Percentiles rank a stretch among this genome's conserved stretches.
These are phyloP conservation scores for Eupithecia insigniata DNA, from an alignment of 2,888 invertebrate species.

Conservation along the genomic window DNA sequence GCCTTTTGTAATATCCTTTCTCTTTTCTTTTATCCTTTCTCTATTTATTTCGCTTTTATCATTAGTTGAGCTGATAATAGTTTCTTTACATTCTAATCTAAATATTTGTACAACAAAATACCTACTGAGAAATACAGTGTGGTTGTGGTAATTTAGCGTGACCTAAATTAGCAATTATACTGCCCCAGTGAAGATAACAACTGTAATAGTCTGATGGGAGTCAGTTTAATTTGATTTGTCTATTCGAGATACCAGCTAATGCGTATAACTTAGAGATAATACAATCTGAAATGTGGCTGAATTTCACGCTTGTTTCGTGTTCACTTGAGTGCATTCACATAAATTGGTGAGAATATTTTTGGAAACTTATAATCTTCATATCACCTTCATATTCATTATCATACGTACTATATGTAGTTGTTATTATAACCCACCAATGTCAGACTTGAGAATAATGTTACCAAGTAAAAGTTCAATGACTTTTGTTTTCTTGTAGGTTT, in stretches of 20 bases:
- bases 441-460: slow-evolving; percentile 25
- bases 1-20: slow-evolving; percentile 21
- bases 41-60: background rate
- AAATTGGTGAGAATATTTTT: slow-evolving; percentile 15
- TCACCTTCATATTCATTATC: slow-evolving; percentile 6
- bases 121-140: slow-evolving; percentile 1
- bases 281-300: background rate
- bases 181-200: slow-evolving; percentile 25
- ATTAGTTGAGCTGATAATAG: slow-evolving; percentile 1
- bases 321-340: slow-evolving; percentile 6
- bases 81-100: background rate
- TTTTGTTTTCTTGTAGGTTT: slow-evolving; percentile 25
- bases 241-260: slow-evolving; percentile 19
- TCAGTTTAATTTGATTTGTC: slow-evolving; percentile 23
- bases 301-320: slow-evolving; percentile 1
- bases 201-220: slow-evolving; percentile 19
- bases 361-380: slow-evolving; percentile 9
- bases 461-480: slow-evolving; percentile 23
- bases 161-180: slow-evolving; percentile 38
- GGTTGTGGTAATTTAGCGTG: slow-evolving; percentile 23
- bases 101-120: too few relatives aligned
- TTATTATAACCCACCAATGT: slow-evolving; percentile 31
- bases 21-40: background rate
- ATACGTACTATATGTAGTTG: slow-evolving; percentile 7
- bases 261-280: slow-evolving; percentile 12